phyloP scores from a whole-genome alignment of 2,113 vertebrate genomes.

The Neogobius melanostomus region DNA sequence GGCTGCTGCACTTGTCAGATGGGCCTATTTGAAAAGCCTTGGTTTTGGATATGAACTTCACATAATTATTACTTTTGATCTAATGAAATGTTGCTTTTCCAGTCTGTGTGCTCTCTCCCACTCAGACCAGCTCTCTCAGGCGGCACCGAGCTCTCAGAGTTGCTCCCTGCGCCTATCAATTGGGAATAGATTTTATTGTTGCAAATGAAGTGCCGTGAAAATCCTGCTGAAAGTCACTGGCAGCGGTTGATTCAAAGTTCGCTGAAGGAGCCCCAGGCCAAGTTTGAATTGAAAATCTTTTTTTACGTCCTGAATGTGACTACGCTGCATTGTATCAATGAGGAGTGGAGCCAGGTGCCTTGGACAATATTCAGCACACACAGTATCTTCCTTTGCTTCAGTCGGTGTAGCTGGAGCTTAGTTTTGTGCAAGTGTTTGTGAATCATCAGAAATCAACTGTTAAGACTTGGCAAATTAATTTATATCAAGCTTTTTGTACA shows the following conservation, averaged over 20 bases:
- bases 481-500: no score
- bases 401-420: not conserved
- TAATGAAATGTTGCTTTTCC: conserved; percentile 35
- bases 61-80: conserved; percentile 41
- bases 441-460: no score
- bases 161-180: conserved; percentile 25
- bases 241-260: conserved; percentile 22
- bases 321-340: conserved; percentile 15
- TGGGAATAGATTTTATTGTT: conserved; percentile 36
- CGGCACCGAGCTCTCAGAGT: conserved; percentile 2
- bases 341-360: not conserved
- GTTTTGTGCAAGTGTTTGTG: not conserved
- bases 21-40: conserved; percentile 9
- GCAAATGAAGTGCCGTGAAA: conserved; percentile 31
- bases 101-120: conserved; percentile 12
- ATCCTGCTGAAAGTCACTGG: conserved; percentile 1
- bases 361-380: conserved; percentile 3
- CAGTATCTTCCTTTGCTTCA: not conserved
- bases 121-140: conserved; percentile 11
- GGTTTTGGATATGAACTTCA: conserved; percentile 24
- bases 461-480: no score
- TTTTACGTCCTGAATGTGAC: conserved; percentile 27
- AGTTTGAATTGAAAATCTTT: conserved; percentile 33
- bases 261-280: conserved; percentile 11
- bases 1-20: no score